Evolutionary conservation across 2,797 vertebrate species (phyloP).

Genomic region (Pipistrellus pygmaeus): DNA sequence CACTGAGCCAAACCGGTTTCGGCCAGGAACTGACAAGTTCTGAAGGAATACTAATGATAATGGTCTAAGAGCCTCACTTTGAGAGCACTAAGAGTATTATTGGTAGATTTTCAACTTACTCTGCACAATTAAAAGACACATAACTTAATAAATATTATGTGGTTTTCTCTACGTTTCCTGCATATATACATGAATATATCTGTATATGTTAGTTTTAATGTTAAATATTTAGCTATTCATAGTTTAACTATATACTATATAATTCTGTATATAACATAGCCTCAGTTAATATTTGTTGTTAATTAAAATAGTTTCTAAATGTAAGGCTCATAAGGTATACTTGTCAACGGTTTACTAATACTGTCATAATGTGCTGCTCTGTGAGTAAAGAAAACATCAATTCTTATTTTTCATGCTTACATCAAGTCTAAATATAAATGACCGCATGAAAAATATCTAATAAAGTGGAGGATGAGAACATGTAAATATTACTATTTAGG

Average conservation of each 20-base stretch:
- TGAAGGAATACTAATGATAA: neutral
- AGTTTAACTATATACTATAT: neutral
- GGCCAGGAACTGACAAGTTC: neutral
- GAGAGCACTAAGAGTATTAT: neutral
- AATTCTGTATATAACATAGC: neutral
- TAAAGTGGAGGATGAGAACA: neutral
- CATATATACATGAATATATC: neutral
- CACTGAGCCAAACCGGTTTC: too few species aligned
- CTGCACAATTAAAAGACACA: neutral
- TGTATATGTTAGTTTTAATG: neutral
- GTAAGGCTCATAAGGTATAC: neutral
- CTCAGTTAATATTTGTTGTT: neutral
- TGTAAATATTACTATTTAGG: neutral
- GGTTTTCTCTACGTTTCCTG: neutral
- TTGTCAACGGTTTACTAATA: neutral
- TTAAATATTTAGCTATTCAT: neutral
- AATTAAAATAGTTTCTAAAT: slow-evolving; percentile 32
- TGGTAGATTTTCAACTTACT: neutral
- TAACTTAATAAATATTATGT: slow-evolving; percentile 21
- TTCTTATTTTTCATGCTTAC: neutral
- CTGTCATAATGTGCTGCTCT: neutral
- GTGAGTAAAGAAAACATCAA: neutral
- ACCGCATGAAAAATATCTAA: neutral
- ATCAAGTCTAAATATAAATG: neutral
- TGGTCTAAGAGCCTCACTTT: neutral